These are phyloP conservation scores for Catonia carolina DNA, from an alignment of 2,888 invertebrate species.

Conservation along the genomic window DNA sequence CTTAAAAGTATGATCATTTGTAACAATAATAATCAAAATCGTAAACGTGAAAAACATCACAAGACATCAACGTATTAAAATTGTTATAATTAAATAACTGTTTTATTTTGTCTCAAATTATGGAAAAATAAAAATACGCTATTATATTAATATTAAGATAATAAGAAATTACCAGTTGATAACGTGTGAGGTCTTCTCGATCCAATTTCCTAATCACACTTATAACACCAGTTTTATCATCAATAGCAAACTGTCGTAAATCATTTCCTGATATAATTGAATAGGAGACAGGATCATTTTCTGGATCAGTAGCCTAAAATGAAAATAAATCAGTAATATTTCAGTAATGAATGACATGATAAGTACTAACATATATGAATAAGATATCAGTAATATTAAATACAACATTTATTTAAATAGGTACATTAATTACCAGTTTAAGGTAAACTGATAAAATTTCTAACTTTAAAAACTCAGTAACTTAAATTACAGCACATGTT, in stretches of 20 bases:
- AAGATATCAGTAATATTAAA: conserved; percentile 9
- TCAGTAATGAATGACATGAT: neutral
- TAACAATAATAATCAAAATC: too few relatives aligned
- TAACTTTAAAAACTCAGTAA: too few relatives aligned
- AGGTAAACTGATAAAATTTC: neutral
- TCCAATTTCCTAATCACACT: conserved; percentile 79
- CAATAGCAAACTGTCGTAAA: conserved; percentile 78
- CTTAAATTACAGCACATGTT: too few relatives aligned
- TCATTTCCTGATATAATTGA: conserved; percentile 85
- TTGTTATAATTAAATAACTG: too few relatives aligned
- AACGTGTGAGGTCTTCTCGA: conserved; percentile 80
- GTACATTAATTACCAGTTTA: neutral
- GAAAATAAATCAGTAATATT: conserved; percentile 27
- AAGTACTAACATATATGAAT: neutral
- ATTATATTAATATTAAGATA: too few relatives aligned
- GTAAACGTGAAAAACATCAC: too few relatives aligned
- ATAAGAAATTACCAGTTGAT: conserved; percentile 61
- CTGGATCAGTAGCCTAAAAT: conserved; percentile 79
- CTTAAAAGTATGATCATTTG: too few relatives aligned
- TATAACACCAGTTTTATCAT: conserved; percentile 79
- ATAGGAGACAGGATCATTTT: conserved; percentile 78
- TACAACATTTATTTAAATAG: neutral
- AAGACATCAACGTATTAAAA: too few relatives aligned
- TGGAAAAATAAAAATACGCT: too few relatives aligned
- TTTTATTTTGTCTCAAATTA: too few relatives aligned